These are phyloP conservation scores for Sphaeramia orbicularis DNA, from an alignment of 2,797 vertebrate species.

Conservation along the genomic window DNA sequence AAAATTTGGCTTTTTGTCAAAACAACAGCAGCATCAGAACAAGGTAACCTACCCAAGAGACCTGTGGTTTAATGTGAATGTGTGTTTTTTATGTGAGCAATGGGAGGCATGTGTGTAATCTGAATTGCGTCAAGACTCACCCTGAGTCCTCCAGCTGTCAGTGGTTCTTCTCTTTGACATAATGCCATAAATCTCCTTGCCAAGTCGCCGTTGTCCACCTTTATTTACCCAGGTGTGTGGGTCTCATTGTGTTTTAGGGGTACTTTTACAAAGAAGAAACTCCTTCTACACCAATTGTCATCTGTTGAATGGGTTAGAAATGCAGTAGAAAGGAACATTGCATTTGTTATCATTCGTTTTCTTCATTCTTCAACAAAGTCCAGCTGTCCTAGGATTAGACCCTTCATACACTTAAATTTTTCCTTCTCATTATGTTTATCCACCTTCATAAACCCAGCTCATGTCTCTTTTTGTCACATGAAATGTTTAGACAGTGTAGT, in stretches of 20 bases:
- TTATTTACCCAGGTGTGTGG: conserved; percentile 37
- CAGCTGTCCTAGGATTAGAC: background rate
- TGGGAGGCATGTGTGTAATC: conserved; percentile 11
- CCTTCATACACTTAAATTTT: background rate
- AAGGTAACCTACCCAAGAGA: conserved; percentile 10
- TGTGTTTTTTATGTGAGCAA: background rate
- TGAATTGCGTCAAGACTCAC: conserved; percentile 31
- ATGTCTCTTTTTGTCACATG: background rate
- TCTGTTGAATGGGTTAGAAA: background rate
- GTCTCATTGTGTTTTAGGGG: conserved; percentile 4
- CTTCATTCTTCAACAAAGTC: background rate
- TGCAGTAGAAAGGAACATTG: background rate
- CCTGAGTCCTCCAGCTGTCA: conserved; percentile 58
- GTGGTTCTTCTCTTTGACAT: conserved; percentile 39
- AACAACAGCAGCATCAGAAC: background rate
- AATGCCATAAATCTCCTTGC: conserved; percentile 27
- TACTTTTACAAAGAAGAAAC: background rate
- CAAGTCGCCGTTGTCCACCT: conserved; percentile 30
- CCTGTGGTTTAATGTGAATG: conserved; percentile 11
- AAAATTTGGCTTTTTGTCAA: background rate
- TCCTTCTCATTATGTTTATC: background rate
- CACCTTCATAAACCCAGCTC: background rate
- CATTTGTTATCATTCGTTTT: background rate
- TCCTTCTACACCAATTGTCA: background rate
- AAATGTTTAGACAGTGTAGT: background rate